phyloP scores from a whole-genome alignment of 2,797 vertebrate species.

The Lepilemur ruficaudatus region DNA sequence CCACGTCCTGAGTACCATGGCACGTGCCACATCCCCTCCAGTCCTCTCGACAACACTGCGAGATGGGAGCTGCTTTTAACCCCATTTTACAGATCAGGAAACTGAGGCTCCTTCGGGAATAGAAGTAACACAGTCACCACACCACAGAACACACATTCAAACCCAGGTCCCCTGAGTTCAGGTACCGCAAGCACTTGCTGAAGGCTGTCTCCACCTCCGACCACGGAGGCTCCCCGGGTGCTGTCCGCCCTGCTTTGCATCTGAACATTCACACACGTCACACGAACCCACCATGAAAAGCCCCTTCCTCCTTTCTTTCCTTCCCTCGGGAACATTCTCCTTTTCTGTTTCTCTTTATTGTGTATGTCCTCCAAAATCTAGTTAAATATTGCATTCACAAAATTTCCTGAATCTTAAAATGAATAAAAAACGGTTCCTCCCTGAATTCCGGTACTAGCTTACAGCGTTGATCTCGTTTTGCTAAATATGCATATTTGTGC shows the following conservation, averaged over 20 bases:
- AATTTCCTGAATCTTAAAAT: background rate
- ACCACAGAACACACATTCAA: background rate
- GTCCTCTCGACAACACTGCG: background rate
- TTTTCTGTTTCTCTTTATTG: background rate
- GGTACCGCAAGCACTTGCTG: fast-evolving
- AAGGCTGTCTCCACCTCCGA: background rate
- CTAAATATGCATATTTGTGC: too few species aligned
- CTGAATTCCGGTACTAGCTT: background rate
- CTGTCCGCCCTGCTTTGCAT: too few species aligned
- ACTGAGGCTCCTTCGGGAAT: fast-evolving
- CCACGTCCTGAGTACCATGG: too few species aligned
- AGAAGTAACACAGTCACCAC: fast-evolving
- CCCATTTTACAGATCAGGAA: background rate
- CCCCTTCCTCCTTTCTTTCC: too few species aligned
- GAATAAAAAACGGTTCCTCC: fast-evolving
- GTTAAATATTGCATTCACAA: background rate
- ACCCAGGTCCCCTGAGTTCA: fast-evolving
- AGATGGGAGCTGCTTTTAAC: fast-evolving
- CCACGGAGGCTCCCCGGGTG: fast-evolving
- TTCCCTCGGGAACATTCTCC: background rate
- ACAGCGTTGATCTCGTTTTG: background rate
- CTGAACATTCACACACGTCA: fast-evolving
- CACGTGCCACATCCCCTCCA: fast-evolving
- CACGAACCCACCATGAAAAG: fast-evolving
- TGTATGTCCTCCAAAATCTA: background rate